These are phyloP conservation scores for Sebastes matsubarae DNA, from an alignment of 2,797 vertebrate genomes.

Conservation along the genomic window DNA sequence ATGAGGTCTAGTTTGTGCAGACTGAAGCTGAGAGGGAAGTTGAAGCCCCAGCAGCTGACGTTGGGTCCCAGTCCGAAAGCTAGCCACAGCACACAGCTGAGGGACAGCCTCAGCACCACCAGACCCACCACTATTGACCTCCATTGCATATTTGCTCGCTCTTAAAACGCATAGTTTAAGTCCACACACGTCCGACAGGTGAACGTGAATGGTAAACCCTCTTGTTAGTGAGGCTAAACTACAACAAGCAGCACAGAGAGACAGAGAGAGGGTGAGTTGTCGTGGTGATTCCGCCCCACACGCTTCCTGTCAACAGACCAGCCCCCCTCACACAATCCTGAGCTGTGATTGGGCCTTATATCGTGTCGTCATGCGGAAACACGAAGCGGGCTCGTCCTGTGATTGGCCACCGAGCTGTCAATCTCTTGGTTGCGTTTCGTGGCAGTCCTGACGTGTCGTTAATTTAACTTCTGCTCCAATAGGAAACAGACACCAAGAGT, in stretches of 20 bases:
- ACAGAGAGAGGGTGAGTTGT: no score
- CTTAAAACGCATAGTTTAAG: slow-evolving; percentile 82
- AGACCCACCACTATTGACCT: slow-evolving; percentile 93
- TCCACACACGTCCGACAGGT: slow-evolving; percentile 35
- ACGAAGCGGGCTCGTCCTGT: accelerated
- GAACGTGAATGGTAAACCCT: slow-evolving; percentile 17
- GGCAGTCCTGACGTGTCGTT: slow-evolving; percentile 57
- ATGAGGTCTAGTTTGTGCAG: slow-evolving; percentile 78
- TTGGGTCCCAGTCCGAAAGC: slow-evolving; percentile 85
- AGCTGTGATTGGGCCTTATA: slow-evolving; percentile 63
- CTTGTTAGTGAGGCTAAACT: slow-evolving; percentile 11
- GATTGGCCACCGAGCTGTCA: slow-evolving; percentile 66
- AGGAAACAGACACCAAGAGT: slow-evolving; percentile 59
- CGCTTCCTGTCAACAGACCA: slow-evolving; percentile 85
- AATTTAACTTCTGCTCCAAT: slow-evolving; percentile 54
- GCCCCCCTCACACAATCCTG: slow-evolving; percentile 36
- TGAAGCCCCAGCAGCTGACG: slow-evolving; percentile 88
- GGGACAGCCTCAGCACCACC: slow-evolving; percentile 88
- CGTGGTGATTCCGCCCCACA: slow-evolving; percentile 32
- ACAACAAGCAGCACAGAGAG: background rate
- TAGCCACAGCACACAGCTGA: slow-evolving; percentile 88
- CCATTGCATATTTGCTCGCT: slow-evolving; percentile 92
- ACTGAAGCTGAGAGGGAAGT: slow-evolving; percentile 84
- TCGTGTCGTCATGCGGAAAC: background rate
- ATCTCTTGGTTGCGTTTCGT: slow-evolving; percentile 53